Evolutionary conservation across 1,140 invertebrate genomes (phyloP).

Genomic region (Anadara kagoshimensis): DNA sequence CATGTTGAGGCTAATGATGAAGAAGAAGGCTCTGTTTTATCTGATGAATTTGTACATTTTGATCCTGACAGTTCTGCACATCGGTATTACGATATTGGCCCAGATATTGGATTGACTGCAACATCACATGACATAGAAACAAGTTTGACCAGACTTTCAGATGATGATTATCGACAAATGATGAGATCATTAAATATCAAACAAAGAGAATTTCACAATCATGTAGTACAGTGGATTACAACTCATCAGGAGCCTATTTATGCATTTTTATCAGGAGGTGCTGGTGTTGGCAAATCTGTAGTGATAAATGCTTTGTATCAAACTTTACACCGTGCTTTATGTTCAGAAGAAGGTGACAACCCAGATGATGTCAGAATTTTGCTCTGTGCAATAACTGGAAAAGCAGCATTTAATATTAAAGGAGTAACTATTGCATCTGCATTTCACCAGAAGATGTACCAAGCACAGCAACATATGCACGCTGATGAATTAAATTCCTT

Average conservation of each 20-base stretch:
- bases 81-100: neutral
- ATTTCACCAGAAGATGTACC: slow-evolving; percentile 20
- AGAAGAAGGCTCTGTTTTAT: neutral
- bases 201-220: slow-evolving; percentile 36
- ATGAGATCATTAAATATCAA: slow-evolving; percentile 15
- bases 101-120: no score
- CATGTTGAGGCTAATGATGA: slow-evolving; percentile 1
- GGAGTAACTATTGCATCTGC: slow-evolving; percentile 16
- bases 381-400: slow-evolving; percentile 44
- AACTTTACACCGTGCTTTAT: slow-evolving; percentile 20
- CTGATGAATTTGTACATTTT: slow-evolving; percentile 9
- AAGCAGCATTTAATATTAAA: slow-evolving; percentile 39
- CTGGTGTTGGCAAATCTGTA: slow-evolving; percentile 50
- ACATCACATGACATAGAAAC: neutral
- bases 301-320: slow-evolving; percentile 39
- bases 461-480: slow-evolving; percentile 17
- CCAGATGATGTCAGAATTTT: slow-evolving; percentile 25
- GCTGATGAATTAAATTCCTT: slow-evolving; percentile 21
- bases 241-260: slow-evolving; percentile 30
- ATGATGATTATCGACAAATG: slow-evolving; percentile 16
- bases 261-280: slow-evolving; percentile 40
- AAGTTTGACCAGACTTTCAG: slow-evolving; percentile 4
- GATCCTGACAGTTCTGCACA: slow-evolving; percentile 1
- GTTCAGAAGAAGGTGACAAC: slow-evolving; percentile 25
- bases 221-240: slow-evolving; percentile 32